phyloP scores from a whole-genome alignment of 2,113 vertebrate genomes.

The Pampusana beccarii region DNA sequence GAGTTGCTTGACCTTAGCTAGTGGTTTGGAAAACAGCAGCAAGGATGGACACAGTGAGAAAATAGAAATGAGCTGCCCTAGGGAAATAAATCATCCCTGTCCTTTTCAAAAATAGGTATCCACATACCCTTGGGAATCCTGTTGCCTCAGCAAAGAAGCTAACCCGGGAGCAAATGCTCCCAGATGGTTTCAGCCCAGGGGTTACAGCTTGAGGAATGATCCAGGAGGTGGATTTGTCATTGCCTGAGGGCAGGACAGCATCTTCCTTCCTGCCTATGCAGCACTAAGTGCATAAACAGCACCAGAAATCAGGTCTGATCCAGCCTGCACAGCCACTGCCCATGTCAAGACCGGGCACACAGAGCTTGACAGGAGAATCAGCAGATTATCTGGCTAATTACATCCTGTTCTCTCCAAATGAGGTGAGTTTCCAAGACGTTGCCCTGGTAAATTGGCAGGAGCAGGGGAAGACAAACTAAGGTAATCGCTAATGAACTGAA shows the following conservation, averaged over 20 bases:
- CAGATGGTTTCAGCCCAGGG: conserved; percentile 32
- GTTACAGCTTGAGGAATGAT: not conserved
- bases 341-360: not conserved
- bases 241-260: conserved; percentile 30
- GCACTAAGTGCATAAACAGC: conserved; percentile 7
- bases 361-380: conserved; percentile 4
- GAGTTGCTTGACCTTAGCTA: conserved; percentile 28
- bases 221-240: conserved; percentile 27
- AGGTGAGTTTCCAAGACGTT: not conserved
- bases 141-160: conserved; percentile 4
- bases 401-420: conserved; percentile 56
- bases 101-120: conserved; percentile 27
- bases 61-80: conserved; percentile 9
- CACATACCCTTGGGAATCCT: not conserved
- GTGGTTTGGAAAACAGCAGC: not conserved
- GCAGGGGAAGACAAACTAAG: conserved; percentile 14
- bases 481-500: conserved; percentile 47
- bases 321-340: conserved; percentile 13
- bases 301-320: conserved; percentile 51
- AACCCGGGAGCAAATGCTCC: not conserved
- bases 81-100: conserved; percentile 2
- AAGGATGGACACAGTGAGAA: not conserved
- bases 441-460: conserved; percentile 52
- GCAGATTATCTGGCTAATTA: conserved; percentile 63
- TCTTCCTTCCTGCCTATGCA: not conserved